Percentiles rank a stretch among this genome's conserved stretches.
phyloP scores from a whole-genome alignment of 1,140 invertebrate species.

The Pteromalus puparum region DNA sequence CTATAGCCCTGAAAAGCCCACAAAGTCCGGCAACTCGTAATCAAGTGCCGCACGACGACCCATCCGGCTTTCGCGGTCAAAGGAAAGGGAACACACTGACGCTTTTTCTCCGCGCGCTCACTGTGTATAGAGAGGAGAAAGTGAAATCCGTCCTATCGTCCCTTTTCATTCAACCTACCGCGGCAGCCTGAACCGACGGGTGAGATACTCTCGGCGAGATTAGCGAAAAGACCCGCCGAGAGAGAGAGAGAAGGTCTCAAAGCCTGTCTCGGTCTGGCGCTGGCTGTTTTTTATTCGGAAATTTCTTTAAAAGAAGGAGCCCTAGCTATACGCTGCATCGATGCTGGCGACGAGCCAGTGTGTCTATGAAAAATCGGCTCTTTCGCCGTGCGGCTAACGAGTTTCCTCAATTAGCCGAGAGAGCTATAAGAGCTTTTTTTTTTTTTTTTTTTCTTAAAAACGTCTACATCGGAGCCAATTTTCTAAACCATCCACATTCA shows the following conservation, averaged over 20 bases:
- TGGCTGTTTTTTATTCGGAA: slow-evolving; percentile 9
- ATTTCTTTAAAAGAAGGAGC: slow-evolving; percentile 24
- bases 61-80: slow-evolving; percentile 30
- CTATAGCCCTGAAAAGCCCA: neutral
- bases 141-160: slow-evolving; percentile 47
- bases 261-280: neutral
- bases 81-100: slow-evolving; percentile 20
- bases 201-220: slow-evolving; percentile 44
- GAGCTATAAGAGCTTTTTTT: no score
- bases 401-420: slow-evolving; percentile 25
- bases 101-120: neutral
- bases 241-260: neutral
- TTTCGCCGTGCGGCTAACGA: slow-evolving; percentile 16
- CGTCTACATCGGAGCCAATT: neutral
- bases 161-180: slow-evolving; percentile 23
- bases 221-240: slow-evolving; percentile 19
- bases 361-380: slow-evolving; percentile 37
- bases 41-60: neutral
- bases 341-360: slow-evolving; percentile 18
- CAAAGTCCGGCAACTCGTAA: slow-evolving; percentile 10
- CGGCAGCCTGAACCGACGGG: neutral
- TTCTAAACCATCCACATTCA: neutral
- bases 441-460: no score
- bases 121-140: slow-evolving; percentile 10
- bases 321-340: neutral